A percentile compares a stretch with the other conserved stretches of the same genome.
Evolutionary conservation across 2,888 invertebrate genomes (phyloP).

Genomic region (Erpobdella octoculata): DNA sequence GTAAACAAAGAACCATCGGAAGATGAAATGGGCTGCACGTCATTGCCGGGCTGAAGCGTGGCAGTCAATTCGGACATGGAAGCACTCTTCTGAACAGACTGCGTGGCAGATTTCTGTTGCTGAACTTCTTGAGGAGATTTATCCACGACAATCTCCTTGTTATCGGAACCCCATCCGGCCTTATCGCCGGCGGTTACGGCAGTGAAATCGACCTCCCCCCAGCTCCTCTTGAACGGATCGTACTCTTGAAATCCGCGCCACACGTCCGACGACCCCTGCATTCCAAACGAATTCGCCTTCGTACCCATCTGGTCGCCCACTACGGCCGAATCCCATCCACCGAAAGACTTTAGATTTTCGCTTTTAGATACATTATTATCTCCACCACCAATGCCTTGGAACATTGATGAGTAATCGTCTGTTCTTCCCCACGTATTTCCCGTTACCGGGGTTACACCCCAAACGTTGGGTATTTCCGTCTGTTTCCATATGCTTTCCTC

Average conservation of each 20-base stretch:
- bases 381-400: conserved; percentile 1
- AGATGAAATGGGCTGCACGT: neutral
- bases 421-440: conserved; percentile 8
- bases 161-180: neutral
- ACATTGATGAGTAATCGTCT: conserved; percentile 6
- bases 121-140: conserved; percentile 6
- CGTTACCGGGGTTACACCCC: conserved; percentile 12
- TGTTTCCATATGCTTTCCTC: conserved; percentile 11
- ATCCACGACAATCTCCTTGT: neutral
- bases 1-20: neutral
- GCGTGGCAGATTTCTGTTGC: conserved; percentile 5
- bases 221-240: conserved; percentile 17
- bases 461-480: conserved; percentile 20
- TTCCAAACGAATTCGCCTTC: neutral
- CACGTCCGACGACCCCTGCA: neutral
- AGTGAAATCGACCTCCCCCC: conserved; percentile 9
- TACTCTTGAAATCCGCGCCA: conserved; percentile 20
- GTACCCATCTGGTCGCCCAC: neutral
- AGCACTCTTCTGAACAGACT: conserved; percentile 12
- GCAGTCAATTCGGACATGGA: conserved; percentile 16
- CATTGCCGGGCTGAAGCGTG: neutral
- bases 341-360: neutral
- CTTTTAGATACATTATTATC: neutral
- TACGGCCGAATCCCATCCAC: neutral
- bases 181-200: neutral